phyloP scores from a whole-genome alignment of 2,113 vertebrate species.

The Oreochromis aureus region DNA sequence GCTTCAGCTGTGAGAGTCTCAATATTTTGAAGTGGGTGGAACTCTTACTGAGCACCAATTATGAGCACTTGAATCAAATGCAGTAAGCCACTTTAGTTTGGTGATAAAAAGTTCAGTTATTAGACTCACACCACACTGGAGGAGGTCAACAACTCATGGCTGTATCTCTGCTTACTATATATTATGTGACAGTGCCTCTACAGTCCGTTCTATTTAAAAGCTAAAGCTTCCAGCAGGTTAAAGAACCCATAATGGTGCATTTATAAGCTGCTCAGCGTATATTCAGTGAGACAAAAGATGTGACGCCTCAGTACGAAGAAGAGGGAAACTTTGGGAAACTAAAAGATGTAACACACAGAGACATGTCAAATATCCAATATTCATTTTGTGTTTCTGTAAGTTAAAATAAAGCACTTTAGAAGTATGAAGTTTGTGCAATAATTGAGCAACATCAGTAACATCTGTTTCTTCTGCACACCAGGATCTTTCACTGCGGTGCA shows the following conservation, averaged over 20 bases:
- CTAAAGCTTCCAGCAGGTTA: background rate
- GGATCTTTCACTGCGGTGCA: background rate
- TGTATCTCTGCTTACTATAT: background rate
- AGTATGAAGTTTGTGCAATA: background rate
- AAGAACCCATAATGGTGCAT: background rate
- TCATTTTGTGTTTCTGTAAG: background rate
- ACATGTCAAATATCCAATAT: background rate
- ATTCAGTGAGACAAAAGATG: background rate
- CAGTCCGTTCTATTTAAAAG: background rate
- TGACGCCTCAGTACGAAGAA: background rate
- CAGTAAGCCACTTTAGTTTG: background rate
- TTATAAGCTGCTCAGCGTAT: background rate
- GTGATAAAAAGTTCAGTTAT: background rate
- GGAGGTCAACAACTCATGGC: background rate
- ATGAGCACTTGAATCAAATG: background rate
- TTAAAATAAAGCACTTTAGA: background rate
- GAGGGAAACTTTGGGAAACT: background rate
- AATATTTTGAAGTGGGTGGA: background rate
- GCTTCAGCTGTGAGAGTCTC: background rate
- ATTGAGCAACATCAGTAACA: background rate
- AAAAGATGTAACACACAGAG: background rate
- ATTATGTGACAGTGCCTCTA: background rate
- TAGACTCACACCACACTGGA: background rate
- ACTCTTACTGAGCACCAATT: background rate
- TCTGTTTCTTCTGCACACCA: background rate